Conservation (phyloP, 1,140 invertebrate species). For the Lerema accius region DNA sequence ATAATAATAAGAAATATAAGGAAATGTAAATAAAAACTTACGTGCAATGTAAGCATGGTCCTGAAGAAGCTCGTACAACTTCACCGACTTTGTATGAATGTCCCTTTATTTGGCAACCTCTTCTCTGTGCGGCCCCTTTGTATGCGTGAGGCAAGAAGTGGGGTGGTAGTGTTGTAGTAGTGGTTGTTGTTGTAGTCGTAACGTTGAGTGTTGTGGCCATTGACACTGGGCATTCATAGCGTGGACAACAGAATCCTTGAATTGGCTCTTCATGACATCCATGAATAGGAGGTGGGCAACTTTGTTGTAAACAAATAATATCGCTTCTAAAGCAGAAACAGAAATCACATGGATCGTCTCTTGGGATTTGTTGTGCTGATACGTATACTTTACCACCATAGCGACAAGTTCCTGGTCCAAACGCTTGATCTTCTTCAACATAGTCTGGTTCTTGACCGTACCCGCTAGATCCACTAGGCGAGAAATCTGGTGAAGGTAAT, state of each 20-base stretch:
- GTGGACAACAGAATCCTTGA: conserved; percentile 95
- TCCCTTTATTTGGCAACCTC: conserved; percentile 93
- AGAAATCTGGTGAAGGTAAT: conserved; percentile 62
- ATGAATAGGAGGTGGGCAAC: conserved; percentile 95
- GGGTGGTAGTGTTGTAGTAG: conserved; percentile 92
- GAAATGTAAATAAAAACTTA: conserved; percentile 84
- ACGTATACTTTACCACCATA: conserved; percentile 96
- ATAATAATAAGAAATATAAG: too few species aligned
- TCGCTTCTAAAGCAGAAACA: conserved; percentile 98
- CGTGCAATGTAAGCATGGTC: conserved; percentile 96
- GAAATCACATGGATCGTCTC: conserved; percentile 97
- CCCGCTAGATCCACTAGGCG: conserved; percentile 70
- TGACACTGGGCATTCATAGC: conserved; percentile 95
- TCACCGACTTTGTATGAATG: conserved; percentile 93
- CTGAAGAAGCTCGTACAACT: conserved; percentile 91
- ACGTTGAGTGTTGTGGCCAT: conserved; percentile 90
- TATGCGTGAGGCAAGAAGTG: conserved; percentile 91
- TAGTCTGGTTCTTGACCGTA: conserved; percentile 86
- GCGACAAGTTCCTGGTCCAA: conserved; percentile 94
- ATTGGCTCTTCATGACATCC: conserved; percentile 96
- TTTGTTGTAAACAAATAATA: conserved; percentile 97
- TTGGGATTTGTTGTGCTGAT: conserved; percentile 96
- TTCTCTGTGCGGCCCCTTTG: conserved; percentile 87
- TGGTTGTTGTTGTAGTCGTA: conserved; percentile 92
- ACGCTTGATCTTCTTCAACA: conserved; percentile 88